Conservation (phyloP, 2,797 vertebrate genomes). For the Coilia nasus region DNA sequence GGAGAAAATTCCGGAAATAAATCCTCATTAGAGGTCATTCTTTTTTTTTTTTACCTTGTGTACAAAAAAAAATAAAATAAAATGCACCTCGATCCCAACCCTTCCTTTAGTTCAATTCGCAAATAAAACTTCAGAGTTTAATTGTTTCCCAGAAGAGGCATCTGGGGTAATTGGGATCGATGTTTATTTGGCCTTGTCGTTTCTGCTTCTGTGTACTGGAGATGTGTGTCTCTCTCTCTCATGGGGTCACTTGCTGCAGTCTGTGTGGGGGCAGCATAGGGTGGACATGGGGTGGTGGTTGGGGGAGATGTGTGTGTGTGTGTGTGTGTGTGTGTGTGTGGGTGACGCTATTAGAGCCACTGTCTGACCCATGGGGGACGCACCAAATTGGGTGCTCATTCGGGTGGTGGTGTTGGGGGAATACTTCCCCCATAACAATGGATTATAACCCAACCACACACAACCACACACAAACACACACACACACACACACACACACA, state of each 20-base stretch:
- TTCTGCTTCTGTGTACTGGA: neutral
- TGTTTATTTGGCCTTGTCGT: neutral
- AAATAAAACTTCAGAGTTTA: conserved; percentile 55
- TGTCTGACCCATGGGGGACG: neutral
- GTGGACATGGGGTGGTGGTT: neutral
- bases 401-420: conserved; percentile 50
- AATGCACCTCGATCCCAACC: too few relatives aligned
- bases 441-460: conserved; percentile 45
- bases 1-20: conserved; percentile 61
- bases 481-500: neutral
- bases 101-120: conserved; percentile 40
- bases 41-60: conserved; percentile 51
- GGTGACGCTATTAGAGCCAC: neutral
- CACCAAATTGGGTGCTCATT: conserved; percentile 3
- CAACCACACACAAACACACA: neutral
- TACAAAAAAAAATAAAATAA: conserved; percentile 55
- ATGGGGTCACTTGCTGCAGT: neutral
- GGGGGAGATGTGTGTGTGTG: too few relatives aligned
- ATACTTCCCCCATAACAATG: conserved; percentile 51
- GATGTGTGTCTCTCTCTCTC: neutral
- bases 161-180: neutral
- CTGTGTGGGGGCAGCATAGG: neutral
- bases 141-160: conserved; percentile 25
- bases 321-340: neutral
- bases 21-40: conserved; percentile 71